These are phyloP conservation scores for Apeira syringaria DNA, from an alignment of 2,888 invertebrate genomes.

Conservation along the genomic window DNA sequence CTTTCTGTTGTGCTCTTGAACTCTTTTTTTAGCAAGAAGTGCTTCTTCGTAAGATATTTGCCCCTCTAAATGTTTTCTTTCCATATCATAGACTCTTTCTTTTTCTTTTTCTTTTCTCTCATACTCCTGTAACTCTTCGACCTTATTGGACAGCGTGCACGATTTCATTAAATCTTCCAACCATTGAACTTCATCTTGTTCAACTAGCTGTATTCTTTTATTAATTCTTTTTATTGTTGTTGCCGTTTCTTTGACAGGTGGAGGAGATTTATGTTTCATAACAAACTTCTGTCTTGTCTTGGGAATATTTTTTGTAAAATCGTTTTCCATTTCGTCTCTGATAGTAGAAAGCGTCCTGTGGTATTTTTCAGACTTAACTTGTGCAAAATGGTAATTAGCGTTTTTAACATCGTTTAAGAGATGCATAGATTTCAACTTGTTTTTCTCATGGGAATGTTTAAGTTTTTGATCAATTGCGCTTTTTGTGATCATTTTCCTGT, in stretches of 20 bases:
- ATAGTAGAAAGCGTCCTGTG: constrained; percentile 45
- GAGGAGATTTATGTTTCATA: constrained; percentile 31
- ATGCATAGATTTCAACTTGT: constrained; percentile 57
- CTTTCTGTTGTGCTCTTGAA: constrained; percentile 71
- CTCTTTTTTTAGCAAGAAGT: constrained; percentile 78
- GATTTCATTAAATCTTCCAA: constrained; percentile 74
- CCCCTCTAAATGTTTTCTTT: constrained; percentile 83
- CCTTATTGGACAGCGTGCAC: constrained; percentile 62
- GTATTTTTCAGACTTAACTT: constrained; percentile 52
- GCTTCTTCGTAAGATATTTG: constrained; percentile 84
- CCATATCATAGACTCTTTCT: constrained; percentile 77
- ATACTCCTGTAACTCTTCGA: constrained; percentile 68
- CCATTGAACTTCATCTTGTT: constrained; percentile 74
- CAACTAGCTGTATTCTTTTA: constrained; percentile 61
- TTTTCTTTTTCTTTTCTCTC: constrained; percentile 72
- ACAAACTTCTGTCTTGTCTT: constrained; percentile 39
- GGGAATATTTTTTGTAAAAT: constrained; percentile 35
- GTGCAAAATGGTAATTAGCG: constrained; percentile 52
- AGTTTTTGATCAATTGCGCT: constrained; percentile 60
- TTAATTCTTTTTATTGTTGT: constrained; percentile 79
- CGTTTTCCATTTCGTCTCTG: constrained; percentile 49
- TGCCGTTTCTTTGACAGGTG: constrained; percentile 70
- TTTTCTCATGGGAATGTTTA: constrained; percentile 56
- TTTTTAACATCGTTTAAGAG: constrained; percentile 58
- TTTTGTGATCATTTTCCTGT: constrained; percentile 64